A percentile compares a stretch with the other conserved stretches of the same genome.
Evolutionary conservation across 2,797 vertebrate species (phyloP).

Genomic region (Syndactyla subalaris): DNA sequence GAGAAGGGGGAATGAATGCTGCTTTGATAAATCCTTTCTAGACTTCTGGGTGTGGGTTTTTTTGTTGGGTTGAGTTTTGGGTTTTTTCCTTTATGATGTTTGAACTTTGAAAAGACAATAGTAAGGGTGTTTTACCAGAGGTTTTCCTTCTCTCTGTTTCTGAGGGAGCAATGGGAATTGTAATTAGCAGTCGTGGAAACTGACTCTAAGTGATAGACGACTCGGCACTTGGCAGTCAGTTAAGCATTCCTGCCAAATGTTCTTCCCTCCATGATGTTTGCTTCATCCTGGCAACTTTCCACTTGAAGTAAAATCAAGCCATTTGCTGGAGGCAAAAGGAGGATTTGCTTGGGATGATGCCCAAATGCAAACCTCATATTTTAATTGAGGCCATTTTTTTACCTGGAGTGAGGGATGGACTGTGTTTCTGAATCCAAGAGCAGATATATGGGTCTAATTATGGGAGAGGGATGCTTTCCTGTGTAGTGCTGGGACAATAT

Average conservation of each 20-base stretch:
- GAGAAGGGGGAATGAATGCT: not conserved
- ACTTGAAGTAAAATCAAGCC: conserved; percentile 23
- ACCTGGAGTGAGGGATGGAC: not conserved
- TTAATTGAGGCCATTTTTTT: conserved; percentile 27
- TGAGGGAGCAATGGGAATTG: conserved; percentile 22
- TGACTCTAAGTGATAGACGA: conserved; percentile 46
- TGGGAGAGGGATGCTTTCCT: not conserved
- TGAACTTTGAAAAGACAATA: not conserved
- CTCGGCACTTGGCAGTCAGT: conserved; percentile 52
- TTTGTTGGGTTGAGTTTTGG: not conserved
- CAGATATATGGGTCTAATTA: not conserved
- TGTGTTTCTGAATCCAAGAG: not conserved
- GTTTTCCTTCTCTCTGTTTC: not conserved
- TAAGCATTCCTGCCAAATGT: conserved; percentile 28
- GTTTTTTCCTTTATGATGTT: not conserved
- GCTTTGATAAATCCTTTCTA: not conserved
- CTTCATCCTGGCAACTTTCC: conserved; percentile 59
- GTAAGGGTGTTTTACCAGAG: not conserved
- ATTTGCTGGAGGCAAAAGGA: conserved; percentile 34
- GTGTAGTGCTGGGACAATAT: not conserved
- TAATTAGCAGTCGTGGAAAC: conserved; percentile 47
- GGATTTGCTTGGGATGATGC: conserved; percentile 25
- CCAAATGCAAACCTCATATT: not conserved
- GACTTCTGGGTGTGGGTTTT: not conserved
- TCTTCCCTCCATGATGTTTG: conserved; percentile 47